phyloP scores from a whole-genome alignment of 2,888 invertebrate genomes.

The Melanargia galathea region DNA sequence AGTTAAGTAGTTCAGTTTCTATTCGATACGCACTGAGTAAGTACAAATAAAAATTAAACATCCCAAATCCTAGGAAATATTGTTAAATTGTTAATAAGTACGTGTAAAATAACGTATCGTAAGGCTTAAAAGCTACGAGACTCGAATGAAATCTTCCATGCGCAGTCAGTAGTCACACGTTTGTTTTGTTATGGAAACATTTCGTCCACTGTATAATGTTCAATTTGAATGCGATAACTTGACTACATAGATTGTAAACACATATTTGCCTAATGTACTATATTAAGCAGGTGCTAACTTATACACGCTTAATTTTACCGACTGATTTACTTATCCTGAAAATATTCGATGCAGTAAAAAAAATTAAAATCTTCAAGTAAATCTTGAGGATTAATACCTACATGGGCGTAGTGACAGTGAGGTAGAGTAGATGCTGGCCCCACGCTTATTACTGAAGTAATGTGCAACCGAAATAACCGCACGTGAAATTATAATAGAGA shows the following conservation, averaged over 20 bases:
- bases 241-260: neutral
- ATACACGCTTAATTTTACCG: neutral
- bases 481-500: too few species aligned
- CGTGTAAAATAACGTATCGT: neutral
- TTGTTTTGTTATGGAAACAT: conserved; percentile 32
- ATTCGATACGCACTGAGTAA: too few species aligned
- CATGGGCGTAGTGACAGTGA: too few species aligned
- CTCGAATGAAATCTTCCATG: conserved; percentile 15
- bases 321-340: neutral
- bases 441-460: too few species aligned
- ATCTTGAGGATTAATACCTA: neutral
- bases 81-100: too few species aligned
- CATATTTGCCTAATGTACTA: neutral
- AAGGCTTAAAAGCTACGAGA: neutral
- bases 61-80: too few species aligned
- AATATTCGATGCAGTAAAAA: neutral
- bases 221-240: conserved; percentile 1
- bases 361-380: too few species aligned
- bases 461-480: neutral
- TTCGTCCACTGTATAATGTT: conserved; percentile 25
- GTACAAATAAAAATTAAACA: too few species aligned
- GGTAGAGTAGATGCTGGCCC: too few species aligned
- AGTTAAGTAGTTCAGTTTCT: too few species aligned
- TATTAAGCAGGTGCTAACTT: neutral
- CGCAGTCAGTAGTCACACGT: conserved; percentile 24